Percentiles rank a stretch among this genome's conserved stretches.
These are phyloP conservation scores for Sebastes diploproa DNA, from an alignment of 2,797 vertebrate species.

Conservation along the genomic window DNA sequence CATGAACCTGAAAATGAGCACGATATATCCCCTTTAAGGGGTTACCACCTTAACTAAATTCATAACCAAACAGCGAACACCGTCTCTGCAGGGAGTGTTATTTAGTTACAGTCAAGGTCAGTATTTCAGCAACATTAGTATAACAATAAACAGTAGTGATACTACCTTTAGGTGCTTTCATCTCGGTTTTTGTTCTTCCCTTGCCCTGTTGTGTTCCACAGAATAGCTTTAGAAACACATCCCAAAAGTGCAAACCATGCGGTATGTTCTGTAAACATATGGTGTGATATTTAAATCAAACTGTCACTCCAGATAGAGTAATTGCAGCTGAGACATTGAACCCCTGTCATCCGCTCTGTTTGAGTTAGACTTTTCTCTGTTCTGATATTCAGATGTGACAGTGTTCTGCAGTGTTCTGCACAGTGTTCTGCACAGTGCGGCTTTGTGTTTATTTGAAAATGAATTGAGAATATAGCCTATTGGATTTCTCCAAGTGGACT, in stretches of 20 bases:
- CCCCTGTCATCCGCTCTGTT: slow-evolving; percentile 27
- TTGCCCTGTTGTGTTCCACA: neutral
- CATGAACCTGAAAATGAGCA: too few relatives aligned
- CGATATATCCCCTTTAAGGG: too few relatives aligned
- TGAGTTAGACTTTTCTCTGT: slow-evolving; percentile 28
- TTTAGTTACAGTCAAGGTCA: neutral
- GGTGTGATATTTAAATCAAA: slow-evolving; percentile 49
- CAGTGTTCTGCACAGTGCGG: neutral
- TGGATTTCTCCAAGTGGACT: slow-evolving; percentile 23
- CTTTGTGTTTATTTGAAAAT: neutral
- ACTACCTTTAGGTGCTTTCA: neutral
- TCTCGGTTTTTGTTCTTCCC: neutral
- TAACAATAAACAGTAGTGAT: neutral
- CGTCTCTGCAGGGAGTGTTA: neutral
- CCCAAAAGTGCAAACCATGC: neutral
- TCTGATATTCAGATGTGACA: slow-evolving; percentile 8
- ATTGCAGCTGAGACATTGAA: slow-evolving; percentile 39
- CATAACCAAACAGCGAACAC: neutral
- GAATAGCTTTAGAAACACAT: neutral
- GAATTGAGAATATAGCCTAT: neutral
- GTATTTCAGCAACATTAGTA: neutral
- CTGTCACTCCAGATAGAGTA: slow-evolving; percentile 64
- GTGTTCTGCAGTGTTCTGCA: neutral
- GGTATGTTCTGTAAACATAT: slow-evolving; percentile 15
- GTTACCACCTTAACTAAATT: too few relatives aligned